Evolutionary conservation across 2,888 invertebrate species (phyloP), one percentile per base, ranked within the genome.

Genomic region (Acleris sparsana): DNA sequence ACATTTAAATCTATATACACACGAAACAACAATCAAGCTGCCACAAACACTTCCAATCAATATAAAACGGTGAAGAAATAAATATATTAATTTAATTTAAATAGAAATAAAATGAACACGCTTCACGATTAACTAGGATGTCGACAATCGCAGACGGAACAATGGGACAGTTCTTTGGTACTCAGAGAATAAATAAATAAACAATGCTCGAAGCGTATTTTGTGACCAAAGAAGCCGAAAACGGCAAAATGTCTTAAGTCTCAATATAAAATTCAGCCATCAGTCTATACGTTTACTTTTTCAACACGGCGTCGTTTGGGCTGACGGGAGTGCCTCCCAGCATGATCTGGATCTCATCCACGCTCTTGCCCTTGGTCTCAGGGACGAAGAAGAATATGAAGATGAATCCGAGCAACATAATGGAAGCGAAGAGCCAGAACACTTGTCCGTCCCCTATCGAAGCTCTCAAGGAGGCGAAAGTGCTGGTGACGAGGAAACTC

Each of bases 401-500:
- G 20, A 95, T 70, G 43, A 94, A 93, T 0, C 95, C 96, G 0
- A 95, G 4, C 0, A 94, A 76, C 76, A 96, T 95, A 39, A 96
- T 89, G 1, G 86, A 94, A 1, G 95, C 94, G 77, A 97, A 97
- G 49, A 96, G 82, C 95, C 96, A 97, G 83, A 96, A 97, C 33
- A 96, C 95, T 69, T 93, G 93, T 46, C 95, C 95, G 1, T 87
- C 79, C 0, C 95, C 95, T 25, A 96, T 88, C 0, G 89, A 80
- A 0, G 69, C 62, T 53, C 93, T 94, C 60, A 97, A 75, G 29
- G 94, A 92, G 46, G 87, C 84, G 73, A 95, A 97, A 29, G 95
- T 95, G 76, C 95, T 95, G 0, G 97, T 97, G 0, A 97, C 95
- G 0, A 97, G 78, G 82, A 97, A 97, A 52, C 96, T 96, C 73